These are phyloP conservation scores for Myzus persicae DNA, from an alignment of 1,140 invertebrate genomes.

Conservation along the genomic window DNA sequence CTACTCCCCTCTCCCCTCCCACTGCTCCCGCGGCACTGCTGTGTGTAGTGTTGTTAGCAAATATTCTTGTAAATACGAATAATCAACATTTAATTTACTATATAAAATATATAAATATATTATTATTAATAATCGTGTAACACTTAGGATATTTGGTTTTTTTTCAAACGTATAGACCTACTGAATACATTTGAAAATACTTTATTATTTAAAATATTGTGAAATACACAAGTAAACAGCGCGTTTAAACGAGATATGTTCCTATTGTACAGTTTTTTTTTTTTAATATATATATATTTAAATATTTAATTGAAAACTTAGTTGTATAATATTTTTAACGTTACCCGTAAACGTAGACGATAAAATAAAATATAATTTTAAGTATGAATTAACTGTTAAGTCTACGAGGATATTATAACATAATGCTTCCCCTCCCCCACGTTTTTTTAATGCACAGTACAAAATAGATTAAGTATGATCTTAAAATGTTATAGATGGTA, in stretches of 20 bases:
- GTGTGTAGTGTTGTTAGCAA: not conserved
- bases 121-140: not conserved
- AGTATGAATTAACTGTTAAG: constrained; percentile 21
- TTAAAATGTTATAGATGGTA: constrained; percentile 27
- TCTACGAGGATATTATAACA: constrained; percentile 20
- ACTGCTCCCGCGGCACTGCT: not conserved
- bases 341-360: constrained; percentile 28
- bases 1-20: not conserved
- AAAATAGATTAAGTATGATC: constrained; percentile 57
- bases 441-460: constrained; percentile 55
- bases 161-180: constrained; percentile 20
- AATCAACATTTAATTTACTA: not conserved
- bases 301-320: constrained; percentile 10
- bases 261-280: constrained; percentile 58
- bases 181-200: constrained; percentile 27
- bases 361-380: not conserved
- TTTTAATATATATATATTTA: not conserved
- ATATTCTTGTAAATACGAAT: constrained; percentile 34
- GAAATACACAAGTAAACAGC: not conserved
- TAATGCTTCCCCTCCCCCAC: constrained; percentile 27
- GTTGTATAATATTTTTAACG: constrained; percentile 46
- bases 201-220: not conserved
- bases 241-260: constrained; percentile 31
- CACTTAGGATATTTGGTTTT: constrained; percentile 30
- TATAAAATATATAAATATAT: constrained; percentile 25